Conservation (phyloP, 2,113 vertebrate species). For the Hydropotes inermis region DNA sequence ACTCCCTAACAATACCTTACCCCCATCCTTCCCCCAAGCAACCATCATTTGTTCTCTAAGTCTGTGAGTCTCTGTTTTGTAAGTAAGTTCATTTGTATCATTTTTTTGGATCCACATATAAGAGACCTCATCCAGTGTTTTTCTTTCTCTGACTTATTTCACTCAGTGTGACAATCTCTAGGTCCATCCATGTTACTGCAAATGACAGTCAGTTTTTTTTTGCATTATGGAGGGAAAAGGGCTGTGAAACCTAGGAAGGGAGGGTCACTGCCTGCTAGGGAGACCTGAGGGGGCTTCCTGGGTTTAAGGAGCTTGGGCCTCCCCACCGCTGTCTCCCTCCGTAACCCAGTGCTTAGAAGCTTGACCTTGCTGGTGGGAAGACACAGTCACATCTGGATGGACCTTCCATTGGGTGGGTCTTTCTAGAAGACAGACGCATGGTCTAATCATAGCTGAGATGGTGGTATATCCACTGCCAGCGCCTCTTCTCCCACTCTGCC, state of each 20-base stretch:
- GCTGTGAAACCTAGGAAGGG: background rate
- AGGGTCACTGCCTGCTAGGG: too few species aligned
- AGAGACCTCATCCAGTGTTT: background rate
- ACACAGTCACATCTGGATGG: background rate
- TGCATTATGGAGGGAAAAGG: background rate
- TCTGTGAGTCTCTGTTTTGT: background rate
- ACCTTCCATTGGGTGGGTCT: background rate
- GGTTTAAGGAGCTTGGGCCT: background rate
- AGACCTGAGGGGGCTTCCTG: background rate
- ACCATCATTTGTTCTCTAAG: background rate
- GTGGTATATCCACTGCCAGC: accelerated
- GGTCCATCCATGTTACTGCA: background rate
- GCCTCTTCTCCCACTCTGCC: too few species aligned
- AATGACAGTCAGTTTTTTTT: background rate
- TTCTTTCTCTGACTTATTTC: background rate
- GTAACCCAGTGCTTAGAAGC: background rate
- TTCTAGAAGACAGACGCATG: background rate
- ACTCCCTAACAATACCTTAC: background rate
- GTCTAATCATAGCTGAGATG: background rate
- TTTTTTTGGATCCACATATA: background rate
- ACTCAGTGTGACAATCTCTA: background rate
- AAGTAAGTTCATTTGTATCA: background rate
- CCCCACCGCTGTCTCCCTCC: background rate
- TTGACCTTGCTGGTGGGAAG: background rate
- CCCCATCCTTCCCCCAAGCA: background rate